These are phyloP conservation scores for Therioaphis trifolii DNA, from an alignment of 2,888 invertebrate species.

Conservation along the genomic window DNA sequence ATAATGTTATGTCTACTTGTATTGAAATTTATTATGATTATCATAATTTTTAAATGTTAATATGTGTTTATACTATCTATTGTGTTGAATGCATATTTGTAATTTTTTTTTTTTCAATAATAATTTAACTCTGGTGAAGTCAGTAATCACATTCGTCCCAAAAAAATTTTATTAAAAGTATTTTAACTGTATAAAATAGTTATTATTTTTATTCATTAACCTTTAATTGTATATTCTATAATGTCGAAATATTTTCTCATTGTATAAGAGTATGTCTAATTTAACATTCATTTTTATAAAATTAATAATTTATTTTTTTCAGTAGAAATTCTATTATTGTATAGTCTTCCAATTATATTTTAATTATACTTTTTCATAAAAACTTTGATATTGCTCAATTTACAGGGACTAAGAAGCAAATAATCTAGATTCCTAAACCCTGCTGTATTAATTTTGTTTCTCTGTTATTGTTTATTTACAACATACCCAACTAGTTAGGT, in stretches of 20 bases:
- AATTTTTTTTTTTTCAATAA: constrained; percentile 4
- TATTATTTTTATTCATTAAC: constrained; percentile 6
- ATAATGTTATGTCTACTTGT: constrained; percentile 45
- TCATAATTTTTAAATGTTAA: constrained; percentile 45
- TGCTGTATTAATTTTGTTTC: constrained; percentile 5
- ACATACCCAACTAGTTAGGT: not conserved
- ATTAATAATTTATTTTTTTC: not conserved
- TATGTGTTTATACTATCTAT: constrained; percentile 39
- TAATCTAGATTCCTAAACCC: not conserved
- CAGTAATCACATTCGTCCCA: too few species aligned
- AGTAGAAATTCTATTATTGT: not conserved
- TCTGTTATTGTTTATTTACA: not conserved
- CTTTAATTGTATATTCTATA: not conserved
- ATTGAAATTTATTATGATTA: constrained; percentile 41
- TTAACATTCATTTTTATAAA: not conserved
- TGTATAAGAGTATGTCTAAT: not conserved
- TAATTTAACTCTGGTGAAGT: not conserved
- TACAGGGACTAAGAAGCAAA: not conserved
- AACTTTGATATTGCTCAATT: constrained; percentile 41
- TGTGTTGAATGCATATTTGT: constrained; percentile 28
- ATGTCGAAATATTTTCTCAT: not conserved
- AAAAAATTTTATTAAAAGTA: not conserved
- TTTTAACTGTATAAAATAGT: constrained; percentile 22
- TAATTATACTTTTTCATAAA: constrained; percentile 7
- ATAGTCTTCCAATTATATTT: constrained; percentile 46